Conservation (phyloP, 1,140 invertebrate species). For the Drosophila athabasca region DNA sequence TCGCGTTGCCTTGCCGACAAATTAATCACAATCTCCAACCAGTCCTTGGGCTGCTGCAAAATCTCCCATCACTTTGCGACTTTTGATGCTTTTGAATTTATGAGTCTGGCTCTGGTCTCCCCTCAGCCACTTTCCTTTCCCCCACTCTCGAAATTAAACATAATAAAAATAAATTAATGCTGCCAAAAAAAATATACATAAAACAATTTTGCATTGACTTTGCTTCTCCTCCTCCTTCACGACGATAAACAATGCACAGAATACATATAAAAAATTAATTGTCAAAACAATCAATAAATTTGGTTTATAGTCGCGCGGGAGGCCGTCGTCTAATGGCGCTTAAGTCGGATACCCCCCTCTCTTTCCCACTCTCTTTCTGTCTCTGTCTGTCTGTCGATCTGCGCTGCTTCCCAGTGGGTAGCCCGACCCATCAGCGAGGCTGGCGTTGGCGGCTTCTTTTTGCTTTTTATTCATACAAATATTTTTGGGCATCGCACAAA, state of each 20-base stretch:
- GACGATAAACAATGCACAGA: slow-evolving; percentile 59
- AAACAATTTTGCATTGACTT: slow-evolving; percentile 44
- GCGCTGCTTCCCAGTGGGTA: slow-evolving; percentile 16
- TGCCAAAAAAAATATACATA: slow-evolving; percentile 29
- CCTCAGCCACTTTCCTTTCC: slow-evolving; percentile 9
- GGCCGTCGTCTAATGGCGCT: slow-evolving; percentile 54
- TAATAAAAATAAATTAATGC: slow-evolving; percentile 54
- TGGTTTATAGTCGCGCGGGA: slow-evolving; percentile 58
- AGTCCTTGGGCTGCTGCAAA: slow-evolving; percentile 50
- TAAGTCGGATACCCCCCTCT: slow-evolving; percentile 65
- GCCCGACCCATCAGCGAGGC: slow-evolving; percentile 3
- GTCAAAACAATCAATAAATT: slow-evolving; percentile 80
- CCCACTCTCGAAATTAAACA: slow-evolving; percentile 26
- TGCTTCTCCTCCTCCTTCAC: slow-evolving; percentile 8
- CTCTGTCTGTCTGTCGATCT: slow-evolving; percentile 21
- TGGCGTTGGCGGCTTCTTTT: slow-evolving; percentile 25
- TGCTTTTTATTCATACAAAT: slow-evolving; percentile 34
- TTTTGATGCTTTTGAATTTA: slow-evolving; percentile 58
- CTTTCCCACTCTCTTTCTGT: slow-evolving; percentile 6
- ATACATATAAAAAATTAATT: slow-evolving; percentile 73
- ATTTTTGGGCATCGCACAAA: slow-evolving; percentile 37
- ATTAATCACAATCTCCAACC: slow-evolving; percentile 64
- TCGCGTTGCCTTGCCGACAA: slow-evolving; percentile 59
- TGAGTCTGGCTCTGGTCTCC: slow-evolving; percentile 30
- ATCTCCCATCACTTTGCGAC: slow-evolving; percentile 43